Percentiles rank a stretch among this genome's conserved stretches.
Evolutionary conservation across 2,888 invertebrate species (phyloP).

Genomic region (Andricus curvator): DNA sequence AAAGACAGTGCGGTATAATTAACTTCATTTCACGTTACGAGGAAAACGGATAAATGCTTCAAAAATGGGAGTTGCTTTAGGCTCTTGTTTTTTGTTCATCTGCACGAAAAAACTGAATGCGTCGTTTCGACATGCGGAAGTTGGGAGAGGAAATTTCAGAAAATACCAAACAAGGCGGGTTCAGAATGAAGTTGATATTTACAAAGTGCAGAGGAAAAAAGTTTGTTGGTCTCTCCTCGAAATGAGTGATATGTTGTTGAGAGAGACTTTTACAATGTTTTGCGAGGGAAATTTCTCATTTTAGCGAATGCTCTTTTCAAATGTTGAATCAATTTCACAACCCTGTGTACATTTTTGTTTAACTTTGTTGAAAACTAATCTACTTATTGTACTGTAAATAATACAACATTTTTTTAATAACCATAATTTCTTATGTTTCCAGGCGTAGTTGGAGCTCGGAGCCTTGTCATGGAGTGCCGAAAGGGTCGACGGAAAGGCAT

Average conservation of each 20-base stretch:
- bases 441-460: constrained; percentile 75
- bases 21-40: constrained; percentile 20
- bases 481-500: constrained; percentile 76
- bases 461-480: constrained; percentile 76
- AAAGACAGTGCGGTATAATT: constrained; percentile 18
- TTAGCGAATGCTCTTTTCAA: constrained; percentile 21
- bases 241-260: not conserved
- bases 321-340: not conserved
- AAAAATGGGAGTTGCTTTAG: constrained; percentile 29
- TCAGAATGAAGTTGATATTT: constrained; percentile 23
- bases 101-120: constrained; percentile 17
- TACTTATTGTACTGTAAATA: too few relatives aligned
- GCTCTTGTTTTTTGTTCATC: constrained; percentile 17
- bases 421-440: constrained; percentile 54
- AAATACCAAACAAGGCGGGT: not conserved
- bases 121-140: constrained; percentile 5
- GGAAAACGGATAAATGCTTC: constrained; percentile 4
- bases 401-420: not conserved
- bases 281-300: not conserved
- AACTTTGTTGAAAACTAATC: constrained; percentile 34
- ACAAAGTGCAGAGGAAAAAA: not conserved
- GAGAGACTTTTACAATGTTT: not conserved
- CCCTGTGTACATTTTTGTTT: not conserved
- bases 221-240: not conserved
- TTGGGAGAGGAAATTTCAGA: constrained; percentile 12